phyloP scores from a whole-genome alignment of 2,888 invertebrate genomes.

The Volucella inanis region DNA sequence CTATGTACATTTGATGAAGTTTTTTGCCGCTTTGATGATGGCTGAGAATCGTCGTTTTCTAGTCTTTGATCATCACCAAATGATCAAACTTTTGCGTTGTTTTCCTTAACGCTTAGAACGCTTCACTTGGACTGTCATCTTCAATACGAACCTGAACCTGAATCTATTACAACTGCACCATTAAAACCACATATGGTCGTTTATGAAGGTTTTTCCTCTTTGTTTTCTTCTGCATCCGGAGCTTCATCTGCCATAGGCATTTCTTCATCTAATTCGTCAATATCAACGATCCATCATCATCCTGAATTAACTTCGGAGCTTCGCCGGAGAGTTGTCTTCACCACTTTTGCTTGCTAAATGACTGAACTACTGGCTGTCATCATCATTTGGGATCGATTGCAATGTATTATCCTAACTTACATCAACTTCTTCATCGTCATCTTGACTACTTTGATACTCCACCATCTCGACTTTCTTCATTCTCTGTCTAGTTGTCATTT shows the following conservation, averaged over 20 bases:
- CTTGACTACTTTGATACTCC: conserved; percentile 75
- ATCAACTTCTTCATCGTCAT: conserved; percentile 66
- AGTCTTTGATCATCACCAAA: conserved; percentile 83
- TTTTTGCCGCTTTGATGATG: conserved; percentile 80
- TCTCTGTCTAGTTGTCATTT: conserved; percentile 61
- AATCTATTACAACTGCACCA: conserved; percentile 81
- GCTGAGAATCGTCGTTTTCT: conserved; percentile 84
- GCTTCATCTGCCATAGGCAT: conserved; percentile 75
- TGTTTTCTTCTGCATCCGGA: conserved; percentile 12
- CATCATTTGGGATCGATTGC: conserved; percentile 70
- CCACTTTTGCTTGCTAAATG: conserved; percentile 71
- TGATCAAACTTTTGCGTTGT: conserved; percentile 82
- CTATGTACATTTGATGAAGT: conserved; percentile 47
- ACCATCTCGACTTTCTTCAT: conserved; percentile 76
- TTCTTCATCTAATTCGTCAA: conserved; percentile 79
- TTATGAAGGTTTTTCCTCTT: conserved; percentile 28
- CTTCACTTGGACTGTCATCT: conserved; percentile 82
- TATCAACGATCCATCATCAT: conserved; percentile 78
- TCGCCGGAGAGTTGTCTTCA: conserved; percentile 73
- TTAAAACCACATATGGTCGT: conserved; percentile 77
- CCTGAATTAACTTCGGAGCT: conserved; percentile 70
- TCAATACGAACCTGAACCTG: conserved; percentile 84
- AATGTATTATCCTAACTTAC: conserved; percentile 61
- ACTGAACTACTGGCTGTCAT: conserved; percentile 75
- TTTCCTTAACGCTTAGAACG: conserved; percentile 75